phyloP scores from a whole-genome alignment of 2,113 vertebrate species.

The Piaya cayana region DNA sequence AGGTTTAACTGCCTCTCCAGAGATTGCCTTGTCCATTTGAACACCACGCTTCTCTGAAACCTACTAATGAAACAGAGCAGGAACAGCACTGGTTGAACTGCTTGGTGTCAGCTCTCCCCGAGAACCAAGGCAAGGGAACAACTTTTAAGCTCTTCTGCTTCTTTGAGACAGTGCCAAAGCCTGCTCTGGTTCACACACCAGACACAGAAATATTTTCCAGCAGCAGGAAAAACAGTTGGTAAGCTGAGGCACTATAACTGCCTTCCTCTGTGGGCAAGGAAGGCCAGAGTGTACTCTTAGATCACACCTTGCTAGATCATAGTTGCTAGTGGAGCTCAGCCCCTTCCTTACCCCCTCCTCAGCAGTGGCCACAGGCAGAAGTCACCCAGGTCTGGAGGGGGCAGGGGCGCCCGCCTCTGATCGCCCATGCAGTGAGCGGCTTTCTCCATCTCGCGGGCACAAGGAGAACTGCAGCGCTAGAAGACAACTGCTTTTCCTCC shows the following conservation, averaged over 20 bases:
- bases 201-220: background rate
- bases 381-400: background rate
- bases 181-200: background rate
- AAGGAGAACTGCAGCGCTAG: slow-evolving; percentile 29
- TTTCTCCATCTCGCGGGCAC: slow-evolving; percentile 51
- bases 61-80: background rate
- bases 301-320: background rate
- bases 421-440: background rate
- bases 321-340: background rate
- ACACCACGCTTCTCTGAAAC: background rate
- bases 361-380: background rate
- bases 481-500: slow-evolving; percentile 27
- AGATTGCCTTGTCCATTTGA: background rate
- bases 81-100: background rate
- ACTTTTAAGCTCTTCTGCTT: background rate
- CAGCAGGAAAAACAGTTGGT: background rate
- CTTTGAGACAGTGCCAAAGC: background rate
- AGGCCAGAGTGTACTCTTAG: background rate
- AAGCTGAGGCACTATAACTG: background rate
- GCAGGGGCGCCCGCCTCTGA: fast-evolving
- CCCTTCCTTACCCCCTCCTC: background rate
- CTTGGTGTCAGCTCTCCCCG: background rate
- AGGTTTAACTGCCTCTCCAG: background rate
- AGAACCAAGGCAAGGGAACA: background rate
- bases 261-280: background rate